Evolutionary conservation across 2,113 vertebrate genomes (phyloP).

Genomic region (Vanacampus margaritifer): DNA sequence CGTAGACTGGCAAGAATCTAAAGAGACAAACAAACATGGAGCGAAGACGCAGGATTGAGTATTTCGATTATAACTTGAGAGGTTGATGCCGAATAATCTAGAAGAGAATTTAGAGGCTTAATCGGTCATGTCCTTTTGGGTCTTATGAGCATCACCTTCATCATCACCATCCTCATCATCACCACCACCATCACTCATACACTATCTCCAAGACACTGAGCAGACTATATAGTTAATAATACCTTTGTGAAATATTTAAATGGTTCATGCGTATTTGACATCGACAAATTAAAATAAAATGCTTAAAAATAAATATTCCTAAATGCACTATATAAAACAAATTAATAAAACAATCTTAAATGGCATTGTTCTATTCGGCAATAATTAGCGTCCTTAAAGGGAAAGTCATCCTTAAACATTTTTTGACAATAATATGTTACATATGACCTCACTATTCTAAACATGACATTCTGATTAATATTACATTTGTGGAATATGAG

Average conservation of each 20-base stretch:
- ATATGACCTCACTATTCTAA: too few species aligned
- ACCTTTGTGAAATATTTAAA: too few species aligned
- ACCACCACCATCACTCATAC: background rate
- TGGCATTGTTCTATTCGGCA: background rate
- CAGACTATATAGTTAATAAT: too few species aligned
- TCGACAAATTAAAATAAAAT: too few species aligned
- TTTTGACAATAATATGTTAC: too few species aligned
- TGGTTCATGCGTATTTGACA: too few species aligned
- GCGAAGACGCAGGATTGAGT: background rate
- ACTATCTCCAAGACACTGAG: background rate
- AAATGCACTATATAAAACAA: too few species aligned
- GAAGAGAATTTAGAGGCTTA: background rate
- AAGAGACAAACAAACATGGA: background rate
- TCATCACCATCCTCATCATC: background rate
- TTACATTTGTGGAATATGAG: too few species aligned
- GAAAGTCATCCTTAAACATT: too few species aligned
- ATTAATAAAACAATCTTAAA: too few species aligned
- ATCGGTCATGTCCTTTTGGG: background rate
- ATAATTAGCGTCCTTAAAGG: background rate
- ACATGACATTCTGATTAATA: too few species aligned
- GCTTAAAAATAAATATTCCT: too few species aligned
- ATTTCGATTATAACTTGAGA: background rate
- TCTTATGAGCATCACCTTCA: background rate
- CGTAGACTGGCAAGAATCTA: conserved; percentile 90
- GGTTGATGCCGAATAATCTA: background rate